Evolutionary conservation across 1,140 invertebrate genomes (phyloP).

Genomic region (Sitophilus oryzae): DNA sequence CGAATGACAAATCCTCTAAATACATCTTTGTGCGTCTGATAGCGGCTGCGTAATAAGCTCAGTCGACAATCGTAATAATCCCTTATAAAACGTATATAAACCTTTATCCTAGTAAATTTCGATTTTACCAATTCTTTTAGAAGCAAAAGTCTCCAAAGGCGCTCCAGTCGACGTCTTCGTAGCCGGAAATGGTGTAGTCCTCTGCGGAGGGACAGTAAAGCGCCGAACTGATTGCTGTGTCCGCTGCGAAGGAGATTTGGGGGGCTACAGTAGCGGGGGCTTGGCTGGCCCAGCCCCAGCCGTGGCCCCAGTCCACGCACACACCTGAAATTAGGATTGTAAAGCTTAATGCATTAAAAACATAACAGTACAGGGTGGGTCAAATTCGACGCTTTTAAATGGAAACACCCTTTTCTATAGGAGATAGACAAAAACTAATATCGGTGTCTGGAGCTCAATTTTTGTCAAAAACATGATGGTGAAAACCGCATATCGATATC

Average conservation of each 20-base stretch:
- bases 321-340: slow-evolving; percentile 16
- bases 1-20: no score
- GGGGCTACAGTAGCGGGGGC: slow-evolving; percentile 13
- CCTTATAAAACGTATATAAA: no score
- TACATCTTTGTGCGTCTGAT: background rate
- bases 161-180: slow-evolving; percentile 42
- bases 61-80: background rate
- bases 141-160: slow-evolving; percentile 42
- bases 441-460: no score
- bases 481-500: no score
- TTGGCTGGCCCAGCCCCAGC: slow-evolving; percentile 39
- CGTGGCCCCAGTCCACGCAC: slow-evolving; percentile 42
- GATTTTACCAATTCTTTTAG: slow-evolving; percentile 22
- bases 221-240: slow-evolving; percentile 25
- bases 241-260: slow-evolving; percentile 19
- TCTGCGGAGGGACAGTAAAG: slow-evolving; percentile 35
- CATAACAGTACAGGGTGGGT: no score
- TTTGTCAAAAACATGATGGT: no score
- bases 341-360: no score
- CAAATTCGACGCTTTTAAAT: no score
- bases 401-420: no score
- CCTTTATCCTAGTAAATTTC: background rate
- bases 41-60: background rate
- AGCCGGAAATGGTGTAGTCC: slow-evolving; percentile 35
- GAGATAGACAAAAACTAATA: no score